Evolutionary conservation across 2,888 invertebrate genomes (phyloP).

Genomic region (Bombylius major): DNA sequence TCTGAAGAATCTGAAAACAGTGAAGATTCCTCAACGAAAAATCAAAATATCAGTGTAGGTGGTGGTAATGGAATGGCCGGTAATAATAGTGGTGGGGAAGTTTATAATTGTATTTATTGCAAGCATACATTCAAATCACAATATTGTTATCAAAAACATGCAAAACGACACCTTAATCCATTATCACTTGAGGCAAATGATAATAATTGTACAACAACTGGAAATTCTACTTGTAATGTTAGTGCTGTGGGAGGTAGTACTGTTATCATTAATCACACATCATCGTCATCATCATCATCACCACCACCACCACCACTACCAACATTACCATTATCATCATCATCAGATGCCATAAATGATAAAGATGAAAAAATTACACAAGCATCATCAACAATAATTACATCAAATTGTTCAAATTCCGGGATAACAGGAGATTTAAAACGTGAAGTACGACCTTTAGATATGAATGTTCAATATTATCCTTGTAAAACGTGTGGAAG

Average conservation of each 20-base stretch:
- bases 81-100: slow-evolving; percentile 26
- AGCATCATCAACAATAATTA: background rate
- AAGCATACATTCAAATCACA: slow-evolving; percentile 71
- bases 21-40: background rate
- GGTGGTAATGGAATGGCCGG: background rate
- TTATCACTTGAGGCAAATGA: slow-evolving; percentile 35
- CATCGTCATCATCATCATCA: background rate
- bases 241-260: background rate
- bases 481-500: slow-evolving; percentile 87
- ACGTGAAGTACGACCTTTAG: slow-evolving; percentile 51
- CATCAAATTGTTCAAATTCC: slow-evolving; percentile 4
- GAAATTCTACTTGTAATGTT: background rate
- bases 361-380: background rate
- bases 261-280: background rate
- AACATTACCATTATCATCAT: background rate
- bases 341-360: background rate
- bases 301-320: background rate
- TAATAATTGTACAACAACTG: background rate
- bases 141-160: slow-evolving; percentile 74
- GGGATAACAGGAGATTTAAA: slow-evolving; percentile 24
- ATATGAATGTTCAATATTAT: slow-evolving; percentile 79
- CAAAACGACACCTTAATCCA: slow-evolving; percentile 54
- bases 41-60: background rate
- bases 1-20: slow-evolving; percentile 1
- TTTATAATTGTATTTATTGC: slow-evolving; percentile 61